A percentile compares a stretch with the other conserved stretches of the same genome.
phyloP scores from a whole-genome alignment of 2,888 invertebrate species.

The Drosophila mettleri region DNA sequence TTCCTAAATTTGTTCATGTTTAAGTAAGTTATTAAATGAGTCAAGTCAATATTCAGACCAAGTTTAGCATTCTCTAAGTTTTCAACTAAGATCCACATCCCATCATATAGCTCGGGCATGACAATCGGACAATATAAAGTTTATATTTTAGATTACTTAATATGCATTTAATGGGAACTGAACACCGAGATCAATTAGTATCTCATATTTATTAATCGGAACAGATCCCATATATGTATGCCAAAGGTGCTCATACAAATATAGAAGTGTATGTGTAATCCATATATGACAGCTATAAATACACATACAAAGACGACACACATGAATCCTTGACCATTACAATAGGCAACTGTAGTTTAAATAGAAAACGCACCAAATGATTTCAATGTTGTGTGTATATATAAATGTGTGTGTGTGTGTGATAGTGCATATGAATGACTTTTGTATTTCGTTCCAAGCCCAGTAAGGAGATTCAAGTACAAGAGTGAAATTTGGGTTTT shows the following conservation, averaged over 20 bases:
- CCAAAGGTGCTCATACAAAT: background rate
- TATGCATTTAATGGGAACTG: no score
- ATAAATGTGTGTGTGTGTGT: conserved; percentile 14
- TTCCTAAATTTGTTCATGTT: background rate
- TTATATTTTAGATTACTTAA: no score
- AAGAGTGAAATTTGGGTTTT: conserved; percentile 17
- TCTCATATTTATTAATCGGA: background rate
- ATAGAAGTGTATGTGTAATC: background rate
- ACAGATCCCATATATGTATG: background rate
- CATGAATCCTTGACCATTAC: conserved; percentile 1
- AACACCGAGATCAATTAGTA: no score
- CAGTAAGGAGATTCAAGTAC: conserved; percentile 24
- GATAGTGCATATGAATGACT: conserved; percentile 8
- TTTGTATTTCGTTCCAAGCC: conserved; percentile 23
- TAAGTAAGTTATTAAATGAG: no score
- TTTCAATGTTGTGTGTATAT: conserved; percentile 6
- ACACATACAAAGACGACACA: conserved; percentile 9
- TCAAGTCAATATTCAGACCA: background rate
- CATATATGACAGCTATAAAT: background rate
- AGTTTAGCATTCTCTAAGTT: background rate
- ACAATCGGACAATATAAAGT: background rate
- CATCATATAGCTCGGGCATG: background rate
- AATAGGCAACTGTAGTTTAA: background rate
- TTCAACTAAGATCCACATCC: background rate
- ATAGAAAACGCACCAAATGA: conserved; percentile 19